phyloP scores from a whole-genome alignment of 2,888 invertebrate species.

The Papilio protenor region DNA sequence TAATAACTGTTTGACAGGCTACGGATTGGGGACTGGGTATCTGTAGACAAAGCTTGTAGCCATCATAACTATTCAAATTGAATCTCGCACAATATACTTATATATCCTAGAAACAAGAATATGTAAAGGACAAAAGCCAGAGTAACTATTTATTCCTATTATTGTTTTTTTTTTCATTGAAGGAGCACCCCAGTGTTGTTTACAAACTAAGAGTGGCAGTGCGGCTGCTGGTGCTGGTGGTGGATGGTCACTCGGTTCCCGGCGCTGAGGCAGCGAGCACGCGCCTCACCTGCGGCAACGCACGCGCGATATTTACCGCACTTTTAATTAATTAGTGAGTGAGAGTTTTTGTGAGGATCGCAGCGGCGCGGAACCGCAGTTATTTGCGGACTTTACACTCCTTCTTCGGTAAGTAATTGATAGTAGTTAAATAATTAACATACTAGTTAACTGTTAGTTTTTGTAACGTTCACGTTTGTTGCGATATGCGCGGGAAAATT shows the following conservation, averaged over 20 bases:
- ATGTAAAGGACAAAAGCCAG: not conserved
- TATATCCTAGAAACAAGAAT: too few relatives aligned
- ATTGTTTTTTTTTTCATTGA: not conserved
- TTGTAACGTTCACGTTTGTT: constrained; percentile 1
- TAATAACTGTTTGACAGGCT: not conserved
- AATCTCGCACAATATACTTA: not conserved
- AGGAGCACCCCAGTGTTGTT: not conserved
- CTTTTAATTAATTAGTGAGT: constrained; percentile 59
- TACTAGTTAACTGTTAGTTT: constrained; percentile 2
- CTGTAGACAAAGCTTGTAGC: not conserved
- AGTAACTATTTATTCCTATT: not conserved
- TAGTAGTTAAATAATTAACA: constrained; percentile 20
- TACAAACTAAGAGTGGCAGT: not conserved
- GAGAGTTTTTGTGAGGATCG: constrained; percentile 58
- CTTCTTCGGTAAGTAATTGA: constrained; percentile 56
- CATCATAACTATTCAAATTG: not conserved
- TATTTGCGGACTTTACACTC: constrained; percentile 54
- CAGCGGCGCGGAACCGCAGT: constrained; percentile 58
- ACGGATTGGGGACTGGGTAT: not conserved
- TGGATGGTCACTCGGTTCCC: constrained; percentile 56
- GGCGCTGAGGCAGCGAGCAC: constrained; percentile 48
- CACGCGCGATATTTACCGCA: constrained; percentile 53
- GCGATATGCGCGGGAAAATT: constrained; percentile 3
- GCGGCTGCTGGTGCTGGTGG: not conserved
- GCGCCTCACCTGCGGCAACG: constrained; percentile 40